Evolutionary conservation across 2,888 invertebrate genomes (phyloP).

Genomic region (Hirtodrosophila alboralis): DNA sequence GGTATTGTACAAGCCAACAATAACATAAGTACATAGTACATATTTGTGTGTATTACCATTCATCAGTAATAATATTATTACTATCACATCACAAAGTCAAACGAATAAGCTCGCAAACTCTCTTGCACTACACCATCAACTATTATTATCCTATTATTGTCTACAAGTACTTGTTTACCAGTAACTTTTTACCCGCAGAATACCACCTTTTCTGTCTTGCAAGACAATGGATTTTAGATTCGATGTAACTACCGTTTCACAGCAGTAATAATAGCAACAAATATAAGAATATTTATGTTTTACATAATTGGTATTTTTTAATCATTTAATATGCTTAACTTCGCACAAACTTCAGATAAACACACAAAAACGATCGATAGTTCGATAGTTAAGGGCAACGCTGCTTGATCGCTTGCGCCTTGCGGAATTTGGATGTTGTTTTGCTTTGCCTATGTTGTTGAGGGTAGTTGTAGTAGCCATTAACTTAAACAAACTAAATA

Average conservation of each 20-base stretch:
- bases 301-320: slow-evolving; percentile 60
- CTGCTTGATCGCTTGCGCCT: slow-evolving; percentile 29
- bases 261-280: background rate
- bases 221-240: too few species aligned
- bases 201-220: too few species aligned
- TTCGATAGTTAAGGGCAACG: slow-evolving; percentile 48
- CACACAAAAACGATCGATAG: slow-evolving; percentile 57
- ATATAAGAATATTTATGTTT: slow-evolving; percentile 33
- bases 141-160: too few species aligned
- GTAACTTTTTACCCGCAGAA: too few species aligned
- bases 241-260: too few species aligned
- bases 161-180: too few species aligned
- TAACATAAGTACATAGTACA: too few species aligned
- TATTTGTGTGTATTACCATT: too few species aligned
- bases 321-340: slow-evolving; percentile 59
- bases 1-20: background rate
- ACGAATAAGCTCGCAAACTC: too few species aligned
- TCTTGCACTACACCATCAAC: too few species aligned
- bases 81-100: too few species aligned
- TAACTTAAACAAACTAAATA: slow-evolving; percentile 55
- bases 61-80: too few species aligned
- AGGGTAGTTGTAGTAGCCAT: slow-evolving; percentile 25
- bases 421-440: slow-evolving; percentile 48
- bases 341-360: slow-evolving; percentile 56
- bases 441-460: slow-evolving; percentile 25